These are phyloP conservation scores for Melangyna quadrimaculata DNA, from an alignment of 2,888 invertebrate genomes.

Conservation along the genomic window DNA sequence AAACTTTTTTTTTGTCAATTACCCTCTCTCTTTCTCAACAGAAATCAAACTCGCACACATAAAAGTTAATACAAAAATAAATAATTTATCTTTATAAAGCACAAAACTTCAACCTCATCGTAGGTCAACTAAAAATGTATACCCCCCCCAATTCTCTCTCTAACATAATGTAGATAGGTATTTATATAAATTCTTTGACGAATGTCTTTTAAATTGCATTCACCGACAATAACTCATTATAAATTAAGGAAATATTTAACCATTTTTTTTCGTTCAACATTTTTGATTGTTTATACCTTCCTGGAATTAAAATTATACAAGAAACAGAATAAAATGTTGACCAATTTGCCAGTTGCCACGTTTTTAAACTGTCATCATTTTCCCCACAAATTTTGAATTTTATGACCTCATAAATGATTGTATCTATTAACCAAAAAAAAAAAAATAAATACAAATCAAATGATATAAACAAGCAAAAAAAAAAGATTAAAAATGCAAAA, in stretches of 20 bases:
- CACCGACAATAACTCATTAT: not conserved
- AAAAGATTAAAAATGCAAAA: slow-evolving; percentile 6
- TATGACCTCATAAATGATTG: slow-evolving; percentile 32
- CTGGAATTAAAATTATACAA: slow-evolving; percentile 7
- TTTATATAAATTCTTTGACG: not conserved
- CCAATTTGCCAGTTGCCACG: slow-evolving; percentile 26
- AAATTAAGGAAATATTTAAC: slow-evolving; percentile 2
- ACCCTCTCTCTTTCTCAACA: not conserved
- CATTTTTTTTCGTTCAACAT: not conserved
- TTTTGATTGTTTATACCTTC: not conserved
- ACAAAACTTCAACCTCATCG: slow-evolving; percentile 45
- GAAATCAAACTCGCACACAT: slow-evolving; percentile 1
- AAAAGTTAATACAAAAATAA: not conserved
- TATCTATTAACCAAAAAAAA: slow-evolving; percentile 33
- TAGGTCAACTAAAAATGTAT: slow-evolving; percentile 47
- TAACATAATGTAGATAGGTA: not conserved
- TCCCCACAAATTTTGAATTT: slow-evolving; percentile 11
- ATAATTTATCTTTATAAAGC: slow-evolving; percentile 39
- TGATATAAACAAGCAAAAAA: not conserved
- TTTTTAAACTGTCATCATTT: slow-evolving; percentile 28
- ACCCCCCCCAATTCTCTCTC: not conserved
- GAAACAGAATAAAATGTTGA: not conserved
- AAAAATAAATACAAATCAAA: not conserved
- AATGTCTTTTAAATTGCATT: slow-evolving; percentile 2
- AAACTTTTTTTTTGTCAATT: not conserved